Base-by-base conservation (phyloP, 2,797 vertebrate species). In the Cyprinella venusta region DNA sequence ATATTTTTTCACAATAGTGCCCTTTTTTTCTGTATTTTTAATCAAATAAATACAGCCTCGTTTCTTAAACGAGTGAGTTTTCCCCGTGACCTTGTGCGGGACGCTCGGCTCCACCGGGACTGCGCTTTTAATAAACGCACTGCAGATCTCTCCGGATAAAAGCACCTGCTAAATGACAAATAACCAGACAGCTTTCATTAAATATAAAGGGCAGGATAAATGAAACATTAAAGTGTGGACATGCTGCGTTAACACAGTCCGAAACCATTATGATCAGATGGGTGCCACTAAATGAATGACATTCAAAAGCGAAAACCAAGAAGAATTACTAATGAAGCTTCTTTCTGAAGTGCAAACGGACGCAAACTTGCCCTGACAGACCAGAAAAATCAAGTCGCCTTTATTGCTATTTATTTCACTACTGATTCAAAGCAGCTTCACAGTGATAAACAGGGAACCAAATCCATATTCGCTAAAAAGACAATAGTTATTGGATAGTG, bases 101-200 rank as follows among this genome's bases (percentile, higher is more conserved):
- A 63, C 18, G 2, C 40, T 24, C 8, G 0, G n/a, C 72, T 59
- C 72, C 72, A 75, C 72, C 18, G 72, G 52, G 72, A 76, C 72
- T 26, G 72, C 52, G 0, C 52, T 59, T 80, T 61, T 77, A 65
- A 86, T 79, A 67, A 65, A 52, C 33, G 5, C 61, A 36, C 45
- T 67, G 45, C 30, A 2, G 26, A 9, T 50, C 70, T 52, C 8
- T 72, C 15, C 2, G 70, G 24, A 52, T 24, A 67, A 79, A 79
- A 52, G 19, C 76, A 79, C 30, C 30, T 67, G 76, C 45, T 79
- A 36, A 67, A 79, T 79, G 76, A 79, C 38, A 79, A 36, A 67
- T 52, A 79, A 52, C 76, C 45, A 38, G 42, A 71, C 8, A 19
- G 42, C 42, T 36, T 52, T 59, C 72, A 59, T 76, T 76, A 59